Evolutionary conservation across 1,140 invertebrate genomes (phyloP), one percentile per base, ranked within the genome.

Genomic region (Drosophila kanapiae): DNA sequence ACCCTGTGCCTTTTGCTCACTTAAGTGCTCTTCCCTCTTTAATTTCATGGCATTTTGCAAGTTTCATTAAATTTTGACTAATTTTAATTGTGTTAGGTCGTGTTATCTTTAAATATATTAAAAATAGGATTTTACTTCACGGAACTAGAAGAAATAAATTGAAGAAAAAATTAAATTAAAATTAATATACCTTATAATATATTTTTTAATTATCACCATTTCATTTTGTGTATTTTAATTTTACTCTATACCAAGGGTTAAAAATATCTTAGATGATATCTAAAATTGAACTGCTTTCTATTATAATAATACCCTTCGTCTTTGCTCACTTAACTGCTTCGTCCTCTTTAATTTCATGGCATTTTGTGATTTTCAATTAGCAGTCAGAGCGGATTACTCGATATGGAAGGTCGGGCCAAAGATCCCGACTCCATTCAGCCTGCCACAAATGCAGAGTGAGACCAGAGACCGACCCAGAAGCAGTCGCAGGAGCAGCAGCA

Each of bases 391-490:
- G 62, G 61, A 70, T 68, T 45, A 38, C 64, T 48, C 42, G 42
- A 56, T 40, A 37, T 45, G 13, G 35, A 72, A 60, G 70, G 70
- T 72, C 53, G 70, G 29, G 38, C 29, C 70, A 51, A 35, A 31
- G 70, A 51, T 72, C 54, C n/a, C 43, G 65, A 59, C 45, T 72
- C 69, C 8, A 54, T 29, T 23, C 43, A 47, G 43, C 10, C 53
- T 42, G 70, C 70, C 69, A 49, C 70, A 72, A 59, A 72, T 76
- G 77, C 78, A 72, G 53, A 59, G 3, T 8, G 49, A 23, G 51
- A 23, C 16, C 16, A 14, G 16, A 18, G 9, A 31, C 42, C 27
- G 16, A 60, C 14, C 13, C 7, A 6, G 9, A 11, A 11, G 29
- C 29, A 23, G 4, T 37, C 11, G 23, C 47, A 62, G 31, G 51